Percentiles rank a stretch among this genome's conserved stretches.
phyloP scores from a whole-genome alignment of 2,888 invertebrate species.

The Chesias legatella region DNA sequence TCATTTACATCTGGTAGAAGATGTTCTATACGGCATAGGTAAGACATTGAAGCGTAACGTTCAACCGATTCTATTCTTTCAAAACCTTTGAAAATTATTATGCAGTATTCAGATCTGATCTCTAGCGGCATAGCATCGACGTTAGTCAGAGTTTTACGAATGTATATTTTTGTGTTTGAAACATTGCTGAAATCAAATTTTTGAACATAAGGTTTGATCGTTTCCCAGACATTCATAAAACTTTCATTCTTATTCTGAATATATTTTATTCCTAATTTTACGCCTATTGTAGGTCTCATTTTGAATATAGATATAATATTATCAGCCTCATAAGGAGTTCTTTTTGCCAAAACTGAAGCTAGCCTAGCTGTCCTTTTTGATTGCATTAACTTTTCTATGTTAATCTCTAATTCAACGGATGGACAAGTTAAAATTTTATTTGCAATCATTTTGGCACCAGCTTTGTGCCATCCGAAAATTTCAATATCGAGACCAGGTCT shows the following conservation, averaged over 20 bases:
- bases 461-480: slow-evolving; percentile 36
- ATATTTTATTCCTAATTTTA: slow-evolving; percentile 40
- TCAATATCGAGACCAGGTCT: slow-evolving; percentile 41
- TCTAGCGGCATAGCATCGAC: slow-evolving; percentile 32
- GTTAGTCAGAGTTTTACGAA: slow-evolving; percentile 18
- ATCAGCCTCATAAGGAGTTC: slow-evolving; percentile 29
- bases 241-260: slow-evolving; percentile 25
- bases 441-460: slow-evolving; percentile 49
- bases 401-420: slow-evolving; percentile 26
- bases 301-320: slow-evolving; percentile 32
- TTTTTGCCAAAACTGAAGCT: slow-evolving; percentile 39
- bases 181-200: slow-evolving; percentile 28
- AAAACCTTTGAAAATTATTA: slow-evolving; percentile 33
- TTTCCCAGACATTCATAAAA: slow-evolving; percentile 41
- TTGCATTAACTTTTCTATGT: slow-evolving; percentile 34
- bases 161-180: slow-evolving; percentile 10
- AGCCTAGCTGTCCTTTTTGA: slow-evolving; percentile 41
- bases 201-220: slow-evolving; percentile 38
- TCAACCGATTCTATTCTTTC: slow-evolving; percentile 24
- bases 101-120: slow-evolving; percentile 45
- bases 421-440: slow-evolving; percentile 42
- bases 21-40: slow-evolving; percentile 34
- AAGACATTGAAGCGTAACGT: slow-evolving; percentile 15
- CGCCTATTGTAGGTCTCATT: slow-evolving; percentile 37
- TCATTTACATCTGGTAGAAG: slow-evolving; percentile 13